Percentiles rank a stretch among this genome's conserved stretches.
Conservation (phyloP, 2,888 invertebrate species). For the Thumatha senex region DNA sequence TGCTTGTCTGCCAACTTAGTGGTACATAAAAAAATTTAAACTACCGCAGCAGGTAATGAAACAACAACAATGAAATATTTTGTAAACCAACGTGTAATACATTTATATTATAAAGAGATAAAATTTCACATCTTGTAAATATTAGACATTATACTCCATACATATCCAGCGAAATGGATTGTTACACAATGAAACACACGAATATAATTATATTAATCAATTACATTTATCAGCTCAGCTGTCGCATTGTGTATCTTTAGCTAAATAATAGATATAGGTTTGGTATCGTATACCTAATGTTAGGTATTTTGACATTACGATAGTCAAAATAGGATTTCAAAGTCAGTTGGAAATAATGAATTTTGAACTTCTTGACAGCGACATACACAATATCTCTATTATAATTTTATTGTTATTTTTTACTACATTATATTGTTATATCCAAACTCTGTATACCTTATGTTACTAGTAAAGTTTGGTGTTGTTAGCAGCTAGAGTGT, state of each 20-base stretch:
- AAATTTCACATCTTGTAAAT: slow-evolving; percentile 80
- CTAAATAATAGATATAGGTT: slow-evolving; percentile 8
- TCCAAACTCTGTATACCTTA: slow-evolving; percentile 6
- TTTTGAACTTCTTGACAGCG: no score
- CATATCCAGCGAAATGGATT: slow-evolving; percentile 60
- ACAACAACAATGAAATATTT: slow-evolving; percentile 12
- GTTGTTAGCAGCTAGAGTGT: slow-evolving; percentile 9
- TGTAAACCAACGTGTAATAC: slow-evolving; percentile 78
- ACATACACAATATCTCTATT: no score
- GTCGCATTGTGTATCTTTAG: slow-evolving; percentile 20
- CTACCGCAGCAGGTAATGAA: no score
- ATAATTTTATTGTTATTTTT: no score
- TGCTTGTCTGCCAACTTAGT: no score
- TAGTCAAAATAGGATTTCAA: no score
- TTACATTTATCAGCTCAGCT: slow-evolving; percentile 42
- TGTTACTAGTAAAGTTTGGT: slow-evolving; percentile 7
- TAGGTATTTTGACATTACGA: not conserved
- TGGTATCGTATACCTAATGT: no score
- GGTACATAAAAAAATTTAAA: no score
- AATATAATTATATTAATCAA: slow-evolving; percentile 58
- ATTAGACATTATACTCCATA: slow-evolving; percentile 68
- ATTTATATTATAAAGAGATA: slow-evolving; percentile 81
- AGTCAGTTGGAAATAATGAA: no score
- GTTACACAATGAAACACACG: slow-evolving; percentile 58
- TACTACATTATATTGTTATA: not conserved